Evolutionary conservation across 2,888 invertebrate genomes (phyloP), one percentile per base, ranked within the genome.

Genomic region (Macaria liturata): DNA sequence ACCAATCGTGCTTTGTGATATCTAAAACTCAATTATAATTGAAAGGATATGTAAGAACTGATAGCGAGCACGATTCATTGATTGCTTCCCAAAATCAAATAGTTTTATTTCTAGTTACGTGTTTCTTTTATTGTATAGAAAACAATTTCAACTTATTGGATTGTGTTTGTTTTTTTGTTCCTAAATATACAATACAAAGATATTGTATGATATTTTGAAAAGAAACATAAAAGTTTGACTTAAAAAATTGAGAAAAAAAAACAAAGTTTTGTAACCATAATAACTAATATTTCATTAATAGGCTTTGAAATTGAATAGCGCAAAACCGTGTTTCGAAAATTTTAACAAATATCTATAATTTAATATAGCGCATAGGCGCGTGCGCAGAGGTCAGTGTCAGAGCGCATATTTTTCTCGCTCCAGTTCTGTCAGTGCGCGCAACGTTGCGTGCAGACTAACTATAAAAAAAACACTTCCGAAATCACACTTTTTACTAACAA

Each of bases 301-400:
- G 44, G 32, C 52, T 47, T 20, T 20, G 20, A 20, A 20, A 20
- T 20, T 20, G 44, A 52, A 9, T 39, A 43, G 32, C 48, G 9
- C 44, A 9, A 52, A 52, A 52, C 39, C 32, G 37, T 50, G 40
- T 56, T 34, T 57, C 32, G 51, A 45, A 57, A 57, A 57, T 30
- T 9, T 45, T 9, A 31, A 44, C 37, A 52, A 48, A 52, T 40
- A 7, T 51, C 37, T 43, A 9, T 40, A 8, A 3, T 4, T 37
- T 37, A 7, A 37, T 42, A 42, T 42, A n/a, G n/a, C n/a, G n/a
- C n/a, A 1, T 9, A 49, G 37, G 50, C 49, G 52, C 49, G 31
- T 42, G 49, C 49, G 52, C 57, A 50, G 55, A 52, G 61, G 65
- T 65, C 62, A 65, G 44, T 65, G 62, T 61, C 65, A 61, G 54